Base-by-base conservation (phyloP, 2,888 invertebrate genomes). In the Neocrepidodera transversa region DNA sequence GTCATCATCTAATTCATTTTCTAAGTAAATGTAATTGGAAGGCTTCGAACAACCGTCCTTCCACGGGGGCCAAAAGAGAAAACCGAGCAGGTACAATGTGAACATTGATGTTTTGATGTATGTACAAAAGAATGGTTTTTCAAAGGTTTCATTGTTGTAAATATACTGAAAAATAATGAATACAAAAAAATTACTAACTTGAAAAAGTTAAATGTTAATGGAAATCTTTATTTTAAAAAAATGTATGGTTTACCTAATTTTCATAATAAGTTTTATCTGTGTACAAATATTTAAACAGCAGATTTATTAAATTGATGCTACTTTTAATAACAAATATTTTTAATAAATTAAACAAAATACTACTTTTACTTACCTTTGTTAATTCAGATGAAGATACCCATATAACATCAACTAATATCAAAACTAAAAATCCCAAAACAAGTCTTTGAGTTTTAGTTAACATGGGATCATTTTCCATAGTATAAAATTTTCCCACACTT, bases 371-470 rank as follows among this genome's bases (percentile, higher is more conserved):
- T 82, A 97, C 97, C 88, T 95, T 92, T 61, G 95, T 95, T 62
- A 97, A 82, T 82, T 97, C 96, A 32, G 95, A 93, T 48, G 96
- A 97, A 52, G 92, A 89, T 52, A 97, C 97, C 97, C 97, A 97
- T 73, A 98, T 89, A 58, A 97, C 83, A 82, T 97, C 95, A 68
- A 97, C 97, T 72, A 97, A 81, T 67, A 97, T 80, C 64, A 98
- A 83, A 70, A 97, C 85, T 73, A 93, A 85, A 68, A 95, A 83
- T 72, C 97, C 98, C 72, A 96, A 83, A 62, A 92, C 82, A 71
- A 95, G 86, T 75, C 88, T 84, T 81, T 89, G 88, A 55, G 86
- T 85, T 80, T 85, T 86, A 70, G 85, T 86, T 76, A 85, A 79
- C 80, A 84, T 82, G 57, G 76, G 73, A 10, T 61, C 57, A 54